Conservation (phyloP, 1,140 invertebrate genomes). For the Aphidius gifuensis region DNA sequence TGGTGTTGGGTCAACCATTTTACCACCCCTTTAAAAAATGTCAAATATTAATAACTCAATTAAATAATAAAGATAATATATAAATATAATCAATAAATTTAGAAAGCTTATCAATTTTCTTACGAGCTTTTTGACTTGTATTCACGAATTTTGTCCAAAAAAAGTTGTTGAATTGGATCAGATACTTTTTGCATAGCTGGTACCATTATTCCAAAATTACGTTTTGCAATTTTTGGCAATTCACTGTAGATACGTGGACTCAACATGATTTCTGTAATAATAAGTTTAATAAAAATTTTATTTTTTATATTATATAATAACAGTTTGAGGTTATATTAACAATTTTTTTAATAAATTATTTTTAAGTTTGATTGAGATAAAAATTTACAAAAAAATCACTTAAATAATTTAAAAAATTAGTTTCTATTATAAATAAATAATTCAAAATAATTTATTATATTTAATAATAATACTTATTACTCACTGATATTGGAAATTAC, state of each 20-base stretch:
- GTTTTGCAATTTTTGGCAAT: slow-evolving; percentile 46
- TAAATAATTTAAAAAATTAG: background rate
- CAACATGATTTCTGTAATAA: slow-evolving; percentile 38
- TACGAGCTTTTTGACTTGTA: slow-evolving; percentile 76
- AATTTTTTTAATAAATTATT: background rate
- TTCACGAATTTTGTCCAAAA: slow-evolving; percentile 88
- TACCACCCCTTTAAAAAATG: slow-evolving; percentile 60
- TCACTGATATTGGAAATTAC: no score
- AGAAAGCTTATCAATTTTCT: slow-evolving; percentile 34
- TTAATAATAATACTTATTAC: no score
- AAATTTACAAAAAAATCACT: background rate
- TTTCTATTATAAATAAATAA: no score
- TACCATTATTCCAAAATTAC: slow-evolving; percentile 67
- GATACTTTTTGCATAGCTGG: slow-evolving; percentile 69
- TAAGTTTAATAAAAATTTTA: slow-evolving; percentile 3
- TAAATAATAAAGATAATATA: background rate
- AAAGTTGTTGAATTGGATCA: slow-evolving; percentile 92
- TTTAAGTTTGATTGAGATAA: background rate
- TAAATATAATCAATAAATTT: background rate
- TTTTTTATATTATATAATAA: background rate
- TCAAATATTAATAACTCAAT: no score
- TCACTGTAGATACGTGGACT: slow-evolving; percentile 28
- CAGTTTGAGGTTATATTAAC: slow-evolving; percentile 11
- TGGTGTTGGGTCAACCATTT: slow-evolving; percentile 77
- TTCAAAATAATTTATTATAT: no score